Evolutionary conservation across 2,888 invertebrate species (phyloP).

Genomic region (Drosophila koepferae): DNA sequence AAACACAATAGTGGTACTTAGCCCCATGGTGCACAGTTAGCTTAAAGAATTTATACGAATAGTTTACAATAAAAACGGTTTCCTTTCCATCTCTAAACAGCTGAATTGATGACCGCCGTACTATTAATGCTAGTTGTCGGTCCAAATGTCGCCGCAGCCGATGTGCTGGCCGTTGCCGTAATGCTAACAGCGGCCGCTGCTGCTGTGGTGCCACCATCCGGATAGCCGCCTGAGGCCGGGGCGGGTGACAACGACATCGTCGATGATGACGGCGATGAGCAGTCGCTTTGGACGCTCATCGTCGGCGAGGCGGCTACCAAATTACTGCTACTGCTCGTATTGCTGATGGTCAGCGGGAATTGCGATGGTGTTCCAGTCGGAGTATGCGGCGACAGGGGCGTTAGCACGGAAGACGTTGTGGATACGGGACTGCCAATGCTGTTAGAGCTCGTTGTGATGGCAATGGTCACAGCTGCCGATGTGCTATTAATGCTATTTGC

Average conservation of each 20-base stretch:
- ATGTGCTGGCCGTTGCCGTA: constrained; percentile 81
- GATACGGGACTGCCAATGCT: constrained; percentile 55
- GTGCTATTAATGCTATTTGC: constrained; percentile 37
- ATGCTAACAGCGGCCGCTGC: constrained; percentile 77
- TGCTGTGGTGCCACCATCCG: constrained; percentile 65
- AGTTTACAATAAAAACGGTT: constrained; percentile 37
- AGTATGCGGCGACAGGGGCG: constrained; percentile 82
- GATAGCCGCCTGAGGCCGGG: constrained; percentile 73
- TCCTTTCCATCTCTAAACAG: constrained; percentile 68
- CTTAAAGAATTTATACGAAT: constrained; percentile 42
- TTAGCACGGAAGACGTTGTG: constrained; percentile 58
- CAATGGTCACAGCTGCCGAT: constrained; percentile 27
- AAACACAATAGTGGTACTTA: constrained; percentile 66
- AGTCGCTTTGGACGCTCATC: constrained; percentile 82
- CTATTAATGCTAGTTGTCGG: constrained; percentile 70
- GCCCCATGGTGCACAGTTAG: constrained; percentile 59
- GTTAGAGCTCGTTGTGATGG: constrained; percentile 39
- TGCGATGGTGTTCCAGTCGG: constrained; percentile 74
- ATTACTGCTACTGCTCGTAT: constrained; percentile 68
- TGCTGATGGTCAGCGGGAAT: constrained; percentile 71
- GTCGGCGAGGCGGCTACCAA: constrained; percentile 79
- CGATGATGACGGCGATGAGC: constrained; percentile 82
- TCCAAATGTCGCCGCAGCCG: constrained; percentile 79
- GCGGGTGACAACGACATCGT: constrained; percentile 83
- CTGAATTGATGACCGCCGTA: constrained; percentile 82